Evolutionary conservation across 2,113 vertebrate genomes (phyloP), one percentile per base, ranked within the genome.

Genomic region (Anseranas semipalmata): DNA sequence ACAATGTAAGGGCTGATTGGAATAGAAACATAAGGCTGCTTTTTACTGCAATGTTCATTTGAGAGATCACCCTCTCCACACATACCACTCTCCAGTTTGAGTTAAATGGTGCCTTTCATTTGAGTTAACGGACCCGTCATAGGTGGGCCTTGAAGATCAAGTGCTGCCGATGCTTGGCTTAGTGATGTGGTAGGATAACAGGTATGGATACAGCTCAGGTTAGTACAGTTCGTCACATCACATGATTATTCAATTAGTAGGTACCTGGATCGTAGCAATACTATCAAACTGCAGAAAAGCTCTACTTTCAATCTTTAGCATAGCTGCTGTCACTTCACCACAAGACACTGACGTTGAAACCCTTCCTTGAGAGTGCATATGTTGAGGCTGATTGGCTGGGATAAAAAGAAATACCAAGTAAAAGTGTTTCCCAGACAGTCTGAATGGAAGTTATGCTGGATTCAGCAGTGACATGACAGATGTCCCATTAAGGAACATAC

Each of bases 81-180:
- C 9, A 3, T 9, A 25, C 0, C 3, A 0, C 48, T 10, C 35
- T n/a, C 27, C 17, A 43, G 30, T 45, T 46, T 5, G 59, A 43
- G 35, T 35, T 33, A 32, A 60, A 18, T 18, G 11, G 24, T 45
- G 41, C 12, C 50, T 50, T 87, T 70, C 63, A 58, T 16, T 50
- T 33, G 22, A 48, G 33, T 17, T 27, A 58, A 43, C 27, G 32
- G 22, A 18, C 48, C 72, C 10, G 33, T 5, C 55, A 21, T 0
- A 35, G 12, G 25, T 33, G 19, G 53, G 33, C 48, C 65, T 9
- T 10, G 9, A 72, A 50, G 63, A 19, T 67, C 71, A 80, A n/a
- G 63, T 7, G 10, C 63, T 67, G 12, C 19, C 56, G 24, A 67
- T n/a, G 32, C 32, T 24, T 39, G 18, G 32, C 32, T 24, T 39